Evolutionary conservation across 2,888 invertebrate species (phyloP), one percentile per base, ranked within the genome.

Genomic region (Alviniconcha strummeri): DNA sequence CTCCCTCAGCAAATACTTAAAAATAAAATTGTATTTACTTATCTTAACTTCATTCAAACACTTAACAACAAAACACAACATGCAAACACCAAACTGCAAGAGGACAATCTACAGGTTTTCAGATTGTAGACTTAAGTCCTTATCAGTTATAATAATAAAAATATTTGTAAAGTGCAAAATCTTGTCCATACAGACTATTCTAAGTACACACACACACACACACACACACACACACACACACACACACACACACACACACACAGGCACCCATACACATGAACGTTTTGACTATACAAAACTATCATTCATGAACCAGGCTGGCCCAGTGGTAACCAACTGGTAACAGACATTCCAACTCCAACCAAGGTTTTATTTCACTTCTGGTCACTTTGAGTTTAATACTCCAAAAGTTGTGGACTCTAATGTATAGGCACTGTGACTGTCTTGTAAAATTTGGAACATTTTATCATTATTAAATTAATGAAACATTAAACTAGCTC

Each of bases 141-240:
- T 36, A 36, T 36, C 36, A 36, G 36, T 36, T 36, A 36, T 36
- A 36, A 1, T 36, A 36, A 36, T 36, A 36, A 36, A 36, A 36
- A 36, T 36, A 36, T 36, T 36, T 36, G 36, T 36, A 36, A 36
- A 36, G 36, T 3, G 36, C 36, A 36, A 36, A 36, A 36, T 36
- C 36, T 36, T 36, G 36, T 36, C 36, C 72, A 72, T 52, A 72
- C 72, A 72, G 36, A 72, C 72, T 36, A 52, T 81, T 87, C 98
- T 98, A 98, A 97, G 98, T 94, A 98, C 98, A 94, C 96, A 97
- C 93, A 96, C 97, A 88, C 95, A 97, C 60, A 93, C 95, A 6
- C 72, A 85, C 15, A 36, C 36, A 36, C 72, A 71, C n/a, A 71
- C n/a, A 71, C 6, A 71, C n/a, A 71, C n/a, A 71, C 4, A 85